These are phyloP conservation scores for Lycaena phlaeas DNA, from an alignment of 2,888 invertebrate genomes.

Conservation along the genomic window DNA sequence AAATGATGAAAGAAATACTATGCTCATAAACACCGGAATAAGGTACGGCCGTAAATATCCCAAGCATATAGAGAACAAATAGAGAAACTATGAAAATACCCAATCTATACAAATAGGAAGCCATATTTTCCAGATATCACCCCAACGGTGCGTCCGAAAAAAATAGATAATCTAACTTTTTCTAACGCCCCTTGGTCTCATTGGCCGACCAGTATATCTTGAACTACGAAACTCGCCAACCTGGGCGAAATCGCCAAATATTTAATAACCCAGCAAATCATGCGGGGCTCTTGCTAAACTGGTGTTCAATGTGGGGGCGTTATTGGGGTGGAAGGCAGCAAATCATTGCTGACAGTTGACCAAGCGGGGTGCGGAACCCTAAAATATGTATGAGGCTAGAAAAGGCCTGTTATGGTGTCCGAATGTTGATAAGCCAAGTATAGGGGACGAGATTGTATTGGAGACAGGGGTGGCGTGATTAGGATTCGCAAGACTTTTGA, in stretches of 20 bases:
- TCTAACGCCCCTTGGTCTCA: constrained; percentile 55
- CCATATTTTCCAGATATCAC: constrained; percentile 67
- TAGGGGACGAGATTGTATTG: constrained; percentile 57
- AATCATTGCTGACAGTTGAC: constrained; percentile 74
- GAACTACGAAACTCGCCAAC: constrained; percentile 23
- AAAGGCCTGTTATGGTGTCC: constrained; percentile 71
- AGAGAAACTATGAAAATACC: constrained; percentile 36
- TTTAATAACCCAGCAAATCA: constrained; percentile 8
- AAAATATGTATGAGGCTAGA: constrained; percentile 70
- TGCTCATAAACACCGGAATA: constrained; percentile 21
- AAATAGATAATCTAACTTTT: constrained; percentile 72
- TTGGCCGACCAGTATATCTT: constrained; percentile 26
- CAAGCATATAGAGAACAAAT: constrained; percentile 27
- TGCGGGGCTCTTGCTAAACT: constrained; percentile 25
- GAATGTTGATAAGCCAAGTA: constrained; percentile 72
- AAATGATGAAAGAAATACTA: constrained; percentile 14
- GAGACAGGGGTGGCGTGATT: constrained; percentile 42
- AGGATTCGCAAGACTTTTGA: constrained; percentile 38
- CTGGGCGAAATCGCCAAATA: constrained; percentile 11
- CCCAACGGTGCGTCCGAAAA: constrained; percentile 65
- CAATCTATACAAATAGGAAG: constrained; percentile 64
- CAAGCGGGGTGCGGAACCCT: constrained; percentile 64
- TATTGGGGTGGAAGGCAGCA: constrained; percentile 60
- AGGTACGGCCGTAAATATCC: constrained; percentile 24
- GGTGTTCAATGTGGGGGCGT: constrained; percentile 48